Evolutionary conservation across 2,113 vertebrate genomes (phyloP).

Genomic region (Hippocampus barbouri): DNA sequence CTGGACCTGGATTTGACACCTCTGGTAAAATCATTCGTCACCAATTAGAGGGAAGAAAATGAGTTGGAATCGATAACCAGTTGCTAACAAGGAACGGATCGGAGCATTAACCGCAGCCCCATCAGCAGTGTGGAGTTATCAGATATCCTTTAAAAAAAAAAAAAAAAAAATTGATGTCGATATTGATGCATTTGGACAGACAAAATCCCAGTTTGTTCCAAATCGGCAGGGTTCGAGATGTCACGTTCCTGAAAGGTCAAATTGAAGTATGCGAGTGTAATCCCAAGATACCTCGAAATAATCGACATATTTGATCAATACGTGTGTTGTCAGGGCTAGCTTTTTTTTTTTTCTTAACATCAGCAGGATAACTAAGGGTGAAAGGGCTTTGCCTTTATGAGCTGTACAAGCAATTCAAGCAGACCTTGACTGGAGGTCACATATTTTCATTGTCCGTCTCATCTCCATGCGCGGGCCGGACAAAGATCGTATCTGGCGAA

Average conservation of each 20-base stretch:
- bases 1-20: too few relatives aligned
- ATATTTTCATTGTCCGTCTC: slow-evolving; percentile 40
- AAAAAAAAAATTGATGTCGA: not conserved
- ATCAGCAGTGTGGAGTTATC: not conserved
- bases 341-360: too few relatives aligned
- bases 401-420: slow-evolving; percentile 9
- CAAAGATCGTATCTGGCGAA: slow-evolving; percentile 57
- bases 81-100: not conserved
- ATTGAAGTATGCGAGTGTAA: too few relatives aligned
- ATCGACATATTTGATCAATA: not conserved
- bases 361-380: not conserved
- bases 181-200: too few relatives aligned
- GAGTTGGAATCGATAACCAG: too few relatives aligned
- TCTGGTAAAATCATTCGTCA: too few relatives aligned
- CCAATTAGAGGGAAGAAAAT: too few relatives aligned
- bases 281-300: not conserved
- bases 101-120: not conserved
- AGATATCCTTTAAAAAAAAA: not conserved
- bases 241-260: not conserved
- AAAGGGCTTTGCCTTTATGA: not conserved
- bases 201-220: not conserved
- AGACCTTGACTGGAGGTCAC: slow-evolving; percentile 35
- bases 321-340: not conserved
- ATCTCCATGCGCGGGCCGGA: slow-evolving; percentile 59
- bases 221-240: not conserved